Percentiles rank a stretch among this genome's conserved stretches.
These are phyloP conservation scores for Pantelozetes paolii DNA, from an alignment of 2,888 invertebrate genomes.

Conservation along the genomic window DNA sequence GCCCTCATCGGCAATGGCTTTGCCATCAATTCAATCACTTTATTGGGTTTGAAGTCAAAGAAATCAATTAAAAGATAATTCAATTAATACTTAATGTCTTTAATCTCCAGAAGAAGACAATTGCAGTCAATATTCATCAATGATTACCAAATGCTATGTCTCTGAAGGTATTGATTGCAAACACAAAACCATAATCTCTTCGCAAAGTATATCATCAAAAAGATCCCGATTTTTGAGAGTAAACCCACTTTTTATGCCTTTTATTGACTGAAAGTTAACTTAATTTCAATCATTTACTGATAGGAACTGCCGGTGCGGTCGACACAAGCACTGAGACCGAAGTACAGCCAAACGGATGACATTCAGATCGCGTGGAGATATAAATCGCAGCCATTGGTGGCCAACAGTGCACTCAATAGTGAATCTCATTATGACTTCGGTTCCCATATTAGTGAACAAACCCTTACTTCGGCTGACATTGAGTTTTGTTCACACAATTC, in stretches of 20 bases:
- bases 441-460: neutral
- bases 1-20: conserved; percentile 37
- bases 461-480: conserved; percentile 5
- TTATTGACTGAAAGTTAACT: neutral
- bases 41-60: conserved; percentile 20
- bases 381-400: conserved; percentile 8
- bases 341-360: neutral
- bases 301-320: conserved; percentile 20
- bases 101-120: conserved; percentile 33
- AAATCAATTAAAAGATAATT: neutral
- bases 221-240: conserved; percentile 37
- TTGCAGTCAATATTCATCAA: conserved; percentile 3
- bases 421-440: conserved; percentile 34
- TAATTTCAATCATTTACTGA: neutral
- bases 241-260: neutral
- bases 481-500: conserved; percentile 34
- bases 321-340: neutral
- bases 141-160: conserved; percentile 36
- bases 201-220: conserved; percentile 13
- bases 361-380: conserved; percentile 39
- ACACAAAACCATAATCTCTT: conserved; percentile 29
- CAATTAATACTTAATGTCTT: neutral
- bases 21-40: conserved; percentile 36
- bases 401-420: neutral
- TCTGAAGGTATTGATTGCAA: conserved; percentile 17